Conservation (phyloP, 2,113 vertebrate genomes). For the Clinocottus analis region DNA sequence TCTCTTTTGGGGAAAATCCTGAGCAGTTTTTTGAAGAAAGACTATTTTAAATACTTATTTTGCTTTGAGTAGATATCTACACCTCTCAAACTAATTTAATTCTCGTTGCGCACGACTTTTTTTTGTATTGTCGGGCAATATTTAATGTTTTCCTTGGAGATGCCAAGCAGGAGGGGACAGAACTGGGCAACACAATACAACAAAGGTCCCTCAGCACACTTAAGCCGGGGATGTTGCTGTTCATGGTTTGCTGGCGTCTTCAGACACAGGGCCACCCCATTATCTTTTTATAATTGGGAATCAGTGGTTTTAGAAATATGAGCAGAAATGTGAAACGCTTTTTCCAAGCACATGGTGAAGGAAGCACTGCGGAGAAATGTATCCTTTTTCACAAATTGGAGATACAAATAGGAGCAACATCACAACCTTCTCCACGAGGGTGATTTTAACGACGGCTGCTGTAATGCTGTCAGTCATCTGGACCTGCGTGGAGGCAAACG, state of each 20-base stretch:
- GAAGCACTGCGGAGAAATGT: not conserved
- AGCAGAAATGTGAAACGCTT: not conserved
- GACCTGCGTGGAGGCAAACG: slow-evolving; percentile 13
- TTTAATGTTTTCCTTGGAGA: not conserved
- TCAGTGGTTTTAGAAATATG: not conserved
- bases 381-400: not conserved
- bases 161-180: not conserved
- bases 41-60: not conserved
- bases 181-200: not conserved
- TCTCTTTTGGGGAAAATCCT: not conserved
- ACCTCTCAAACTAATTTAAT: not conserved
- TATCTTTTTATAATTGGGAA: not conserved
- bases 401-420: not conserved
- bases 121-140: not conserved
- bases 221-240: not conserved
- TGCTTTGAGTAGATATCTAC: not conserved
- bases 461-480: not conserved
- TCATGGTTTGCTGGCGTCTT: not conserved
- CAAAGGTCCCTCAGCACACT: not conserved
- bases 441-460: not conserved
- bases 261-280: too few relatives aligned
- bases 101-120: not conserved
- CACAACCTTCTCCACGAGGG: not conserved
- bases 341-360: too few relatives aligned
- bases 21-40: too few relatives aligned